Conservation (phyloP, 2,113 vertebrate species). For the Columba livia region DNA sequence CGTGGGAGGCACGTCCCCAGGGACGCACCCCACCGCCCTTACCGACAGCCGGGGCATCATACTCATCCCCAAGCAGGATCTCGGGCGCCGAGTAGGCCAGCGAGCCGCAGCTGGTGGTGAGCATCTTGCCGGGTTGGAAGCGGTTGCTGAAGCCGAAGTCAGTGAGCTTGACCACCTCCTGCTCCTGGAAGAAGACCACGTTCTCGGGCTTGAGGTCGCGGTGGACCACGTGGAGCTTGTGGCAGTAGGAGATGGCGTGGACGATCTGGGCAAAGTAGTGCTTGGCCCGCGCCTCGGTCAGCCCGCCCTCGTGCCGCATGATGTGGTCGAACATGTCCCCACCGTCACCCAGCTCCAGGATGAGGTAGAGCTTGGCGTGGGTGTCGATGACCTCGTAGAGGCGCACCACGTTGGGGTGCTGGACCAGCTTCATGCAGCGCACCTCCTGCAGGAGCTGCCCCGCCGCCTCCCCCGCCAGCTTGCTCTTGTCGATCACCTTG, state of each 20-base stretch:
- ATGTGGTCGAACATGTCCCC: constrained; percentile 92
- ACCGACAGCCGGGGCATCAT: constrained; percentile 88
- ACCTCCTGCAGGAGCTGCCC: constrained; percentile 90
- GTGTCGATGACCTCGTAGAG: constrained; percentile 91
- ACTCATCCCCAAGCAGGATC: constrained; percentile 88
- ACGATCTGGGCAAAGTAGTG: constrained; percentile 88
- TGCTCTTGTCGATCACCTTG: constrained; percentile 91
- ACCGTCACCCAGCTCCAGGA: constrained; percentile 88
- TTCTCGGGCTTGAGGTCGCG: constrained; percentile 91
- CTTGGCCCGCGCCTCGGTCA: constrained; percentile 81
- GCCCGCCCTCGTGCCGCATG: constrained; percentile 83
- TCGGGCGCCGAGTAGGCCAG: constrained; percentile 88
- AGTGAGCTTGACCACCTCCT: constrained; percentile 86
- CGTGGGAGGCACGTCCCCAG: neutral
- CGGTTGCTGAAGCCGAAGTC: constrained; percentile 91
- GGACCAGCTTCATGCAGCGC: constrained; percentile 89
- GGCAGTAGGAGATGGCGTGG: constrained; percentile 87
- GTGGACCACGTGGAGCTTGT: constrained; percentile 88
- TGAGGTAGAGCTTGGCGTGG: constrained; percentile 86
- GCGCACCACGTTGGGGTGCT: constrained; percentile 89
- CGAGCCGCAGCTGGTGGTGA: constrained; percentile 89
- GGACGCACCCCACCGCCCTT: constrained; percentile 23
- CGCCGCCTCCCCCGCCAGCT: constrained; percentile 79
- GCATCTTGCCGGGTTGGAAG: constrained; percentile 87
- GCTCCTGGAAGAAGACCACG: constrained; percentile 88